phyloP scores from a whole-genome alignment of 2,888 invertebrate species.

The Diogma glabrata region DNA sequence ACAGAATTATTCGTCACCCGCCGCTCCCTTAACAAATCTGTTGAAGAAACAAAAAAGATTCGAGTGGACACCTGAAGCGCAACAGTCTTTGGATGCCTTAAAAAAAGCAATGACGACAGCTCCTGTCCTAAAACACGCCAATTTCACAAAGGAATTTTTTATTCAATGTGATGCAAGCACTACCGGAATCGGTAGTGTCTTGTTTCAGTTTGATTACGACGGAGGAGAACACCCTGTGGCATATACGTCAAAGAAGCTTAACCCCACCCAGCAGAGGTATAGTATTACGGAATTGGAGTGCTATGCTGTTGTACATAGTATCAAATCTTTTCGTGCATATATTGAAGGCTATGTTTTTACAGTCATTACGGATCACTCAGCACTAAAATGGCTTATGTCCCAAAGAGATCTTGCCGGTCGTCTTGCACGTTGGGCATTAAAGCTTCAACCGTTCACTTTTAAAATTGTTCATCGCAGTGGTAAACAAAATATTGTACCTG shows the following conservation, averaged over 20 bases:
- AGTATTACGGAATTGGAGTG: neutral
- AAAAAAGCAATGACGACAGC: constrained; percentile 10
- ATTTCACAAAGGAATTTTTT: no score
- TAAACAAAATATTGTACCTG: neutral
- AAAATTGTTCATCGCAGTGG: neutral
- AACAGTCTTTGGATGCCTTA: constrained; percentile 10
- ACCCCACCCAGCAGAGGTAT: no score
- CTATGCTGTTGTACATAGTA: neutral
- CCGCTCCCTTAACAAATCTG: constrained; percentile 12
- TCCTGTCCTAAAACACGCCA: neutral
- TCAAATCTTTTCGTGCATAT: neutral
- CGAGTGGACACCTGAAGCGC: constrained; percentile 12
- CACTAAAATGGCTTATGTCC: no score
- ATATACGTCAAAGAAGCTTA: neutral
- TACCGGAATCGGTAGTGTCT: neutral
- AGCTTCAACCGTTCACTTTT: neutral
- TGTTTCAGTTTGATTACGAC: neutral
- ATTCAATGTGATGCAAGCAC: neutral
- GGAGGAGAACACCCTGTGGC: neutral
- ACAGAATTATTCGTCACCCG: no score
- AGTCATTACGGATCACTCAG: no score
- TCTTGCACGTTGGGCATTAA: no score
- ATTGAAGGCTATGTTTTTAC: no score
- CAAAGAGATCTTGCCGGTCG: no score
- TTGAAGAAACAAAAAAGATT: constrained; percentile 13